Conservation (phyloP, 2,888 invertebrate species). For the Hemistola chrysoprasaria region DNA sequence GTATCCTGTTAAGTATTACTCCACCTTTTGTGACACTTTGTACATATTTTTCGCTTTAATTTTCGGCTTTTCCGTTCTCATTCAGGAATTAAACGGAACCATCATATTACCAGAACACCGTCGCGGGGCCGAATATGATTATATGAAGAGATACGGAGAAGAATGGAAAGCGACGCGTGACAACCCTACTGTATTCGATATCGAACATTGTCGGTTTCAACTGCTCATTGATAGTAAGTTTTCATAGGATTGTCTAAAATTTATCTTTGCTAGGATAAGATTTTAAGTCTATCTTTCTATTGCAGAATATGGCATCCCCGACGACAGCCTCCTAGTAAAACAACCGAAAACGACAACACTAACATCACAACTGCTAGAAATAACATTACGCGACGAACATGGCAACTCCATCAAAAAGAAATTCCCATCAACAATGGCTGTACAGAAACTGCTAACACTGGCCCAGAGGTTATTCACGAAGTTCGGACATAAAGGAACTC, state of each 20-base stretch:
- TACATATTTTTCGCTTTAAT: not conserved
- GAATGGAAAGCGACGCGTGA: slow-evolving; percentile 85
- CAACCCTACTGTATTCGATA: slow-evolving; percentile 81
- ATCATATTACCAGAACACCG: slow-evolving; percentile 86
- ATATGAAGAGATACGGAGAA: slow-evolving; percentile 90
- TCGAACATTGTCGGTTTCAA: slow-evolving; percentile 89
- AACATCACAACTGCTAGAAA: slow-evolving; percentile 85
- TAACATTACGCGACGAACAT: slow-evolving; percentile 75
- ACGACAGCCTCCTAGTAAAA: slow-evolving; percentile 85
- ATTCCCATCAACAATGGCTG: slow-evolving; percentile 88
- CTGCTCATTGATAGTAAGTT: slow-evolving; percentile 88
- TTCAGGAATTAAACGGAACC: slow-evolving; percentile 86
- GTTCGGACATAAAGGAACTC: slow-evolving; percentile 54
- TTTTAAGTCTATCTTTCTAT: no score
- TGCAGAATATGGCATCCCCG: slow-evolving; percentile 91
- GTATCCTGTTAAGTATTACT: no score
- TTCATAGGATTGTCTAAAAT: no score
- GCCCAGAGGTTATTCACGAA: slow-evolving; percentile 88
- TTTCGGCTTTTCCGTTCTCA: slow-evolving; percentile 3
- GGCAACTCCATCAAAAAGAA: slow-evolving; percentile 86
- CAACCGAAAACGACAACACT: slow-evolving; percentile 81
- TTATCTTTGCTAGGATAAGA: no score
- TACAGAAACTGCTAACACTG: slow-evolving; percentile 91
- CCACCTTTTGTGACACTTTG: slow-evolving; percentile 3
- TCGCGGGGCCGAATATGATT: slow-evolving; percentile 95